Conservation (phyloP, 2,888 invertebrate genomes). For the Diplolepis rosae region DNA sequence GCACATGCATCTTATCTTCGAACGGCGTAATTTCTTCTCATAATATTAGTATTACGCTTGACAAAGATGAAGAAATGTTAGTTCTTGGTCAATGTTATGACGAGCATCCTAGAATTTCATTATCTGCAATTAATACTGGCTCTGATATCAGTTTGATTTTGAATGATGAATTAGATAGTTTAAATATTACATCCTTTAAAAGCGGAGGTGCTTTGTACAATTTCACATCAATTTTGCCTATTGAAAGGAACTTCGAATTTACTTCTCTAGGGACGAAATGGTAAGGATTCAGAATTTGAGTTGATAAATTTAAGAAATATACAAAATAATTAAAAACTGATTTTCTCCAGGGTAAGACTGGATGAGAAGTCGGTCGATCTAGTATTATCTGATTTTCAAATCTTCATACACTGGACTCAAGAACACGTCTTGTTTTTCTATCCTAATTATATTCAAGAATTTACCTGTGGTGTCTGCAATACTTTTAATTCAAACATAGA, state of each 20-base stretch:
- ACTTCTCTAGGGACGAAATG: constrained; percentile 62
- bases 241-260: constrained; percentile 62
- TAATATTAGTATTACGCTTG: constrained; percentile 56
- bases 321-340: not conserved
- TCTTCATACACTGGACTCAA: constrained; percentile 67
- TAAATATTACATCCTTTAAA: constrained; percentile 59
- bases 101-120: constrained; percentile 63
- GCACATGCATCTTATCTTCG: constrained; percentile 63
- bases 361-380: constrained; percentile 59
- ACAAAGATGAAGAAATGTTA: constrained; percentile 58
- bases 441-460: constrained; percentile 67
- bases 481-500: constrained; percentile 31
- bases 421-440: constrained; percentile 67
- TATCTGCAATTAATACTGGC: constrained; percentile 56
- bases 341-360: constrained; percentile 59
- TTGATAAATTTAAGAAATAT: constrained; percentile 21
- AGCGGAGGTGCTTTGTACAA: constrained; percentile 62
- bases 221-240: constrained; percentile 56
- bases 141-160: constrained; percentile 58
- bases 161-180: constrained; percentile 62
- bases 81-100: constrained; percentile 66
- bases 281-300: constrained; percentile 47
- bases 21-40: constrained; percentile 58
- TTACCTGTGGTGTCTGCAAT: constrained; percentile 67
- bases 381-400: constrained; percentile 60